Base-by-base conservation (phyloP, 2,113 vertebrate species). In the Lathamus discolor region DNA sequence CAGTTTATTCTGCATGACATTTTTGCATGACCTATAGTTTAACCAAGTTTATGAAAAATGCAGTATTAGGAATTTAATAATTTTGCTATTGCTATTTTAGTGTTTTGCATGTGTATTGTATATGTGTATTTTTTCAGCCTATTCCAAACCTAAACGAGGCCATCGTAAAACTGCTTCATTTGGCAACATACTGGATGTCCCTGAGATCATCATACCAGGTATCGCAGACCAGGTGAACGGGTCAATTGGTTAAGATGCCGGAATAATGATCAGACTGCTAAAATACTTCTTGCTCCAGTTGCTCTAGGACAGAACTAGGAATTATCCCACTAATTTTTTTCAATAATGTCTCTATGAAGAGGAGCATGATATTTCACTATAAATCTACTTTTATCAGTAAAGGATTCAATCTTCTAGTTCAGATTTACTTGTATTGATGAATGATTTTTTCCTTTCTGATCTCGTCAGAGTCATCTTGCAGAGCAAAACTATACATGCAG, bases 131-230 rank as follows among this genome's bases (percentile, higher is more conserved):
- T 99, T 99, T 98, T 98, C 98, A 98, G 98, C 99, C 99, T 99
- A 98, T 98, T 98, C 97, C 97, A 99, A 98, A 98, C 99, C 98
- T 99, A 99, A 99, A 98, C 99, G 98, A 98, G 99, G 99, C 98
- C 99, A 99, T 97, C 99, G 99, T 99, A 99, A 99, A 99, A 99
- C 99, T 76, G 99, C 99, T 97, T 99, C 99, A 94, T 99, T 98
- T 98, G 99, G 99, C 98, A 99, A 99, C 99, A 99, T 99, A 99
- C 99, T 99, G 99, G 99, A 99, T 98, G 98, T 99, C 98, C 99
- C 99, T 98, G 99, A 99, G 99, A 99, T 99, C 99, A 98, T 99
- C 99, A 98, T 99, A 98, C 98, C 99, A 99, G 99, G 99, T 99
- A 99, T 98, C 98, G 96, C 96, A 97, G 98, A 96, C 97, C 96